Base-by-base conservation (phyloP, 2,797 vertebrate genomes). In the Sitta carolinensis region DNA sequence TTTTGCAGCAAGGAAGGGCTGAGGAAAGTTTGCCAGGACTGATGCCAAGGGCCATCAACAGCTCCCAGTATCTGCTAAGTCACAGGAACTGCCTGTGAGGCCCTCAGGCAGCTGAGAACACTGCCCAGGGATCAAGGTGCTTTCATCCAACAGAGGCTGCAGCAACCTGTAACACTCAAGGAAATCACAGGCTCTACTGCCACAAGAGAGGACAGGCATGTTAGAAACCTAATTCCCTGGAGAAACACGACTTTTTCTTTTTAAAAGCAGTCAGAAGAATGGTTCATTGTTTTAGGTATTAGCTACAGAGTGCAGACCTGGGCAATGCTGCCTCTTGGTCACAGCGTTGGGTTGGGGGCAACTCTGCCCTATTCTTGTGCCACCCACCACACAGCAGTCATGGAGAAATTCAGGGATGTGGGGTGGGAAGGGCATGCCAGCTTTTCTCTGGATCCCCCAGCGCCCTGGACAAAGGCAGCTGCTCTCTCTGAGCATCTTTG, bases 361-460 rank as follows among this genome's bases (percentile, higher is more conserved):
- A 4, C 63, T 25, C 59, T 30, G 42, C 30, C 29, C 55, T 11
- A 2, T 20, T 50, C 40, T 13, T 4, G 2, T 0, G 82, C 25
- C 8, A 4, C 45, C 13, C 45, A 47, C 16, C 72, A 27, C 19
- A 38, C 5, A 30, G 1, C 57, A 62, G 23, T 2, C 47, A n/a
- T 1, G 0, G 0, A 59, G 52, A 62, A 55, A 55, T 10, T 48
- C 5, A 2, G 76, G 75, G 47, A 9, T 2, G 5, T 5, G 16
- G 48, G 17, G 7, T 52, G 5, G n/a, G 40, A 69, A 54, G 16
- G 11, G 51, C 8, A 3, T 2, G 10, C 21, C 20, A 16, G 25
- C 36, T 72, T 68, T 48, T 3, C 42, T 20, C 29, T 66, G 18
- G 5, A 25, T 13, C 17, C 48, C 30, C 3, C 47, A 30, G 34